phyloP scores from a whole-genome alignment of 2,113 vertebrate species.

The Sinocyclocheilus maitianheensis region DNA sequence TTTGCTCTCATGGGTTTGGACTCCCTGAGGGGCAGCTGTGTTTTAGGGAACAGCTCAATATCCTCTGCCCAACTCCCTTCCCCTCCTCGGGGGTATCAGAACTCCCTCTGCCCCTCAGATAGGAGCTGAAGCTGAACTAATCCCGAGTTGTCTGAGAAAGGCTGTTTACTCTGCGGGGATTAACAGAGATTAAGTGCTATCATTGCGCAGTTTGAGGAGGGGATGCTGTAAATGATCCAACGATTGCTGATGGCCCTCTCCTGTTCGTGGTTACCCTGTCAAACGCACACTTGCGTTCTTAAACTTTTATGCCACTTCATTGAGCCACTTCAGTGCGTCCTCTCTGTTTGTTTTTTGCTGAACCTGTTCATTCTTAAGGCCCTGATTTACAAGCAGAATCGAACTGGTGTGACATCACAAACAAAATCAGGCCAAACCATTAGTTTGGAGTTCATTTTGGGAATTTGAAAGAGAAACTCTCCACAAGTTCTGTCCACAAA shows the following conservation, averaged over 20 bases:
- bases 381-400: too few relatives aligned
- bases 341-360: too few relatives aligned
- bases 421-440: not conserved
- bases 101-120: slow-evolving; percentile 73
- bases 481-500: too few relatives aligned
- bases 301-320: not conserved
- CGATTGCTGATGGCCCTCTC: slow-evolving; percentile 35
- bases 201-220: slow-evolving; percentile 79
- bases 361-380: too few relatives aligned
- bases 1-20: slow-evolving; percentile 55
- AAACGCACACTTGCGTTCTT: slow-evolving; percentile 20
- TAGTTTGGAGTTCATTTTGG: not conserved
- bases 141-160: slow-evolving; percentile 81
- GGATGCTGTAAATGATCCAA: slow-evolving; percentile 58
- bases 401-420: too few relatives aligned
- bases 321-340: slow-evolving; percentile 5
- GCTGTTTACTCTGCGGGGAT: slow-evolving; percentile 87
- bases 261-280: slow-evolving; percentile 40
- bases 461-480: not conserved
- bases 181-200: slow-evolving; percentile 86
- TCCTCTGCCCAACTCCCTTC: slow-evolving; percentile 45
- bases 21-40: slow-evolving; percentile 56
- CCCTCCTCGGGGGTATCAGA: slow-evolving; percentile 65
- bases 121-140: slow-evolving; percentile 87
- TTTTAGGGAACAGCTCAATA: slow-evolving; percentile 69